Conservation (phyloP, 1,140 invertebrate genomes). For the Papilio polyxenes region DNA sequence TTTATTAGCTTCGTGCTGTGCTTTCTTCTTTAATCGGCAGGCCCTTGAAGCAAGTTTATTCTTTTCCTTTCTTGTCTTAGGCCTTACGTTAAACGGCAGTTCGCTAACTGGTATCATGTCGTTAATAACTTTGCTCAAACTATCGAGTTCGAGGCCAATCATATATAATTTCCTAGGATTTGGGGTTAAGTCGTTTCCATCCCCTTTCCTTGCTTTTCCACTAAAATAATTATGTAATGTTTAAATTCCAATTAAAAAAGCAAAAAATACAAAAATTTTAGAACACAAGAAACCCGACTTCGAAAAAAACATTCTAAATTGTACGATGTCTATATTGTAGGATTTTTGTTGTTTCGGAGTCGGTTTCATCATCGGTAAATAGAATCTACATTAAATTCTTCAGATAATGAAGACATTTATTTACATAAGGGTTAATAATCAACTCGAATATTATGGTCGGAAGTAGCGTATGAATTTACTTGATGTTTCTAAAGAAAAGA, state of each 20-base stretch:
- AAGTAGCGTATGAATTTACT: too few relatives aligned
- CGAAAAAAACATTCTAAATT: too few relatives aligned
- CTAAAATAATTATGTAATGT: conserved; percentile 75
- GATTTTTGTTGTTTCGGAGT: too few relatives aligned
- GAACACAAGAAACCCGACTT: too few relatives aligned
- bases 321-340: too few relatives aligned
- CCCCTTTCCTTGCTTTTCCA: conserved; percentile 97
- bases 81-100: conserved; percentile 92
- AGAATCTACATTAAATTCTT: too few relatives aligned
- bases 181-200: conserved; percentile 98
- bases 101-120: conserved; percentile 97
- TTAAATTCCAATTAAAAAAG: neutral
- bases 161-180: conserved; percentile 94
- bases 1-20: conserved; percentile 97
- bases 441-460: too few relatives aligned
- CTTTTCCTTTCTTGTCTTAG: conserved; percentile 97
- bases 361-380: too few relatives aligned
- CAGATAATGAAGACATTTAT: too few relatives aligned
- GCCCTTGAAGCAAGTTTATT: conserved; percentile 98
- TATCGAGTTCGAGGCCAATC: conserved; percentile 96
- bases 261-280: too few relatives aligned
- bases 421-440: too few relatives aligned
- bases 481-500: too few relatives aligned
- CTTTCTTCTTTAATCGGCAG: conserved; percentile 96
- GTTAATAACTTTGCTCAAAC: conserved; percentile 94